Evolutionary conservation across 1,140 invertebrate genomes (phyloP), one percentile per base, ranked within the genome.

Genomic region (Aplysia californica): DNA sequence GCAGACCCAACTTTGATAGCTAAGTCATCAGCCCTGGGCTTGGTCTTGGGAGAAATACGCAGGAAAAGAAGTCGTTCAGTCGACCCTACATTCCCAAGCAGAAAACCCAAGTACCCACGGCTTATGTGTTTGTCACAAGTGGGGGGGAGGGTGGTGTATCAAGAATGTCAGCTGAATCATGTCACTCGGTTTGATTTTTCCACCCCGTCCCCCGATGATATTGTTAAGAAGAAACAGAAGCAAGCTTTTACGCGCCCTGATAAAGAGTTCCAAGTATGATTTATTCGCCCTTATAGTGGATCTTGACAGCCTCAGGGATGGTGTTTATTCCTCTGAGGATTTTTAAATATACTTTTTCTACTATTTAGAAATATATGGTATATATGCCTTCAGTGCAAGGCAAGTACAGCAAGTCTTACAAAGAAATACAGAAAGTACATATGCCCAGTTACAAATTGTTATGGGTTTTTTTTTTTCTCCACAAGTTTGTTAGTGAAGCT

Each of bases 141-240:
- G n/a, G 35, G 26, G 4, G 21, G 39, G 23, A 61, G 26, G 35
- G 18, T 21, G 1, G 0, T 72, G 55, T 72, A 72, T 55, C 0
- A 2, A 55, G 55, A 61, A 36, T 23, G 1, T 59, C 23, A 39
- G 31, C 20, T 76, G 23, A 20, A 77, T 15, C 50, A 68, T 29
- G 78, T 87, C 33, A 68, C 75, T 66, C 79, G 83, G 50, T 91
- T 93, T 87, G 90, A 92, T 69, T 94, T 94, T 88, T 89, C 91
- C 44, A 90, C 88, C 65, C 91, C 91, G 2, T 94, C 93, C 0
- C 93, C 93, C 23, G 92, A 93, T 86, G 91, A 90, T 82, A 83
- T 90, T 59, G 88, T 92, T 44, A 85, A 89, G 77, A 69, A 78
- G 33, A 87, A 83, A 77, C 88, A 89, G 67, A 87, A 83, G 38